Base-by-base conservation (phyloP, 2,113 vertebrate genomes). In the Lophius piscatorius region DNA sequence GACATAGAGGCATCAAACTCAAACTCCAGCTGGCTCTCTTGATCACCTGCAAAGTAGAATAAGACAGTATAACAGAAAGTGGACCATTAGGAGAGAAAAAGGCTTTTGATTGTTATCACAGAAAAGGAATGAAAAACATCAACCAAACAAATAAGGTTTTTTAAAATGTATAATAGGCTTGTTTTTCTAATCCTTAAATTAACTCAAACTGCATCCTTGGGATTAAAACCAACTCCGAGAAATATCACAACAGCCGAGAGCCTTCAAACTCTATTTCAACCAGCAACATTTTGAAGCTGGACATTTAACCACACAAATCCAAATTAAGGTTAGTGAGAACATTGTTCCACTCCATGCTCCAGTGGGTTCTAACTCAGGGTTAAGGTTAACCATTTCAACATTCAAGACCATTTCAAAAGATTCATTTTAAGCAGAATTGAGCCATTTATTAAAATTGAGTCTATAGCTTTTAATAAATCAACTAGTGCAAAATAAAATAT, bases 1-100 rank as follows among this genome's bases (percentile, higher is more conserved):
- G 93, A 94, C 22, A 89, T 89, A 26, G 91, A 87, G 0, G 92
- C 66, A 6, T 94, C 87, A 28, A 95, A 94, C 2, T 94, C 92
- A 62, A 95, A 96, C 57, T 93, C 92, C 34, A 97, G 34, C 20
- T 72, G 80, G 16, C 71, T 91, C 57, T 91, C 90, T 0, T 81
- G 63, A 9, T 90, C 90, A 65, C 86, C 95, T 96, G 70, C 2
- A 40, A 36, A 63, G 28, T 29, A 24, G 16, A 31, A 13, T 16
- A 49, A 26, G 2, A 9, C 23, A 7, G 7, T 2, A 11, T 54
- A 29, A 54, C 14, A 54, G 2, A 23, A 12, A 12, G 10, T 4
- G 7, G 6, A 8, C 2, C 10, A 10, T 18, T 0, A 2, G 6
- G 31, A 23, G n/a, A 31, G 3, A 26, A 35, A 13, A n/a, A n/a